Conservation (phyloP, 2,113 vertebrate species). For the Zapus hudsonius region DNA sequence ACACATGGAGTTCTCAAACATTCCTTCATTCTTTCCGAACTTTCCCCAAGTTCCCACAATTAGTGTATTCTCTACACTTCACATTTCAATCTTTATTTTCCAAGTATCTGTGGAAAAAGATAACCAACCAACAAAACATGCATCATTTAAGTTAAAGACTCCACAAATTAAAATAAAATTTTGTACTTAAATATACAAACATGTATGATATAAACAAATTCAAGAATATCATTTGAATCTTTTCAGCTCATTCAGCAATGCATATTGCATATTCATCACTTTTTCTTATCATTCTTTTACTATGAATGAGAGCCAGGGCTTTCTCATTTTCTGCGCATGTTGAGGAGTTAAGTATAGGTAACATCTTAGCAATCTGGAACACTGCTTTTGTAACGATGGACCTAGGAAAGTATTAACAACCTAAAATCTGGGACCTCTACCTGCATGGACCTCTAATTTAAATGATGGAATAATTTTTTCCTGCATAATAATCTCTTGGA, state of each 20-base stretch:
- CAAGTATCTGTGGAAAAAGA: not conserved
- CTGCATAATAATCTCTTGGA: too few species aligned
- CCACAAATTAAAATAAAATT: not conserved
- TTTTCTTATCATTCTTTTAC: not conserved
- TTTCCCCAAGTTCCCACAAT: not conserved
- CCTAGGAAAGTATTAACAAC: too few species aligned
- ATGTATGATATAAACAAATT: not conserved
- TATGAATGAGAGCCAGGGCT: accelerated
- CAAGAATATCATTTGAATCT: not conserved
- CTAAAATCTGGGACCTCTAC: too few species aligned
- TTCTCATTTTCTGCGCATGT: not conserved
- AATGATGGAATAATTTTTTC: too few species aligned
- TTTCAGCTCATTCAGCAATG: not conserved
- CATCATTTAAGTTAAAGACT: not conserved
- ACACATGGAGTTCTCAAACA: not conserved
- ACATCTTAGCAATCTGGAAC: too few species aligned
- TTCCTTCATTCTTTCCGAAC: slow-evolving; percentile 24
- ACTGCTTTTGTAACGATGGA: too few species aligned
- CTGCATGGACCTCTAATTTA: too few species aligned
- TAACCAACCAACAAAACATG: not conserved
- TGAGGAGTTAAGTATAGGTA: not conserved
- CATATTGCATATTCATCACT: not conserved
- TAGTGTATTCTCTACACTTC: not conserved
- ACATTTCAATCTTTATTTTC: not conserved
- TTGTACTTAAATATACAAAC: not conserved